A percentile compares a stretch with the other conserved stretches of the same genome.
These are phyloP conservation scores for Crocodylus rhombifer DNA, from an alignment of 2,797 vertebrate genomes.

Conservation along the genomic window DNA sequence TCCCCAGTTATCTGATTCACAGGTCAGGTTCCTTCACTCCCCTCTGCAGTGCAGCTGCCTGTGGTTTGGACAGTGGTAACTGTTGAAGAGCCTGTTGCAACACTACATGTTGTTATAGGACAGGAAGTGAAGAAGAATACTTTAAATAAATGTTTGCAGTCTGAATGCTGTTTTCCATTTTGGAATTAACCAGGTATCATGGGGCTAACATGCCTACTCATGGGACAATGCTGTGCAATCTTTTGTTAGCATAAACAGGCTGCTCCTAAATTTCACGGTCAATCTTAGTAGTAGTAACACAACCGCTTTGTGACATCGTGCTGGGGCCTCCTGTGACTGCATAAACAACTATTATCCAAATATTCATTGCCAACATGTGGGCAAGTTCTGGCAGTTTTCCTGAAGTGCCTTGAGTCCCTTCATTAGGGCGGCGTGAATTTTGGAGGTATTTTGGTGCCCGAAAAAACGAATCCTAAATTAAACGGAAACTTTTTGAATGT, in stretches of 20 bases:
- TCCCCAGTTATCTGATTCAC: neutral
- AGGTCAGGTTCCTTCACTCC: neutral
- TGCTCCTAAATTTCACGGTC: neutral
- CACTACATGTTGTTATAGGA: neutral
- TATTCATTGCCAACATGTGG: neutral
- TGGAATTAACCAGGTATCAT: rapidly evolving
- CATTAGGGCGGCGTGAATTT: too few relatives aligned
- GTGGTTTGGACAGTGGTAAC: neutral
- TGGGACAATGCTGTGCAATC: neutral
- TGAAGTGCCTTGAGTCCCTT: too few relatives aligned
- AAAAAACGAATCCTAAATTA: too few relatives aligned
- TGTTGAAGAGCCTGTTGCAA: neutral
- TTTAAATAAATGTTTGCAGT: rapidly evolving
- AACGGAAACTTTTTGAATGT: too few relatives aligned
- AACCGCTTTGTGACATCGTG: neutral
- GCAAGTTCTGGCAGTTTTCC: too few relatives aligned
- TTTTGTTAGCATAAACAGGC: rapidly evolving
- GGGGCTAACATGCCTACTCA: rapidly evolving
- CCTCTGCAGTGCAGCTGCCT: neutral
- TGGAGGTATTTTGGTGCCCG: too few relatives aligned
- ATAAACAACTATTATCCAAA: too few relatives aligned
- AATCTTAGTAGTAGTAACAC: neutral
- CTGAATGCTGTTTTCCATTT: rapidly evolving
- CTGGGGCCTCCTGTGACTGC: neutral
- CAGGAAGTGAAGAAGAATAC: neutral